Percentiles rank a stretch among this genome's conserved stretches.
Conservation (phyloP, 2,113 vertebrate species). For the rat (Rattus norvegicus) region GRCr8 NC_086021.1:172229501-172230000, state of each 20-base stretch:
- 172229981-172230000: not conserved
- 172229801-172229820: not conserved
- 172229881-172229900: not conserved
- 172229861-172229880: not conserved
- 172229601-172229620: not conserved
- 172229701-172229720: not conserved
- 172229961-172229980: not conserved
- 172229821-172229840: too few species aligned
- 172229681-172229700: not conserved
- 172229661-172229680: not conserved
- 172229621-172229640: not conserved
- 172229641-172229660: too few species aligned
- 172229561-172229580: not conserved
- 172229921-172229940: not conserved
- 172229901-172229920: not conserved
- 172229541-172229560: not conserved
- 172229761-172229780: not conserved
- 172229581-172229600: not conserved
- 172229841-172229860: not conserved
- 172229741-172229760: not conserved
- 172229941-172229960: not conserved
- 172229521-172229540: not conserved
- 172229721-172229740: not conserved
- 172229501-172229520: not conserved
- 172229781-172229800: not conserved